Base-by-base conservation (phyloP, 2,797 vertebrate genomes). In the Tangara arthus region DNA sequence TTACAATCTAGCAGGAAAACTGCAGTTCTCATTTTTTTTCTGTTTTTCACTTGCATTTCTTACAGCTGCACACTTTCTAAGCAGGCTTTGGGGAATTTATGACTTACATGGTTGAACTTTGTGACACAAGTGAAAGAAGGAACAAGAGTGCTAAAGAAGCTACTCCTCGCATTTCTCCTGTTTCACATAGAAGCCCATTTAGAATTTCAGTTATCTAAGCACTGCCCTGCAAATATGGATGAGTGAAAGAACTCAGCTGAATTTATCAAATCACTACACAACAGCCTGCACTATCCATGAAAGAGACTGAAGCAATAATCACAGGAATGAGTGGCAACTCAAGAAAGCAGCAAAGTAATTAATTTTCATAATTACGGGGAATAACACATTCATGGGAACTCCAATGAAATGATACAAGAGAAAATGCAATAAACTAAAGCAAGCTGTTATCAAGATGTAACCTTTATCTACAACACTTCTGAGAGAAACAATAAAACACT, bases 1-100 rank as follows among this genome's bases (percentile, higher is more conserved):
- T 3, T 1, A 2, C 18, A 55, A 55, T 30, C 18, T 30, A 10
- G 12, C 42, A 37, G 32, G 22, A 47, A n/a, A 63, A 22, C 0
- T 3, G 3, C 4, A 72, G 24, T 4, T 11, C 1, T 46, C 5
- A 7, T 24, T 41, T 80, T 32, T 32, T 34, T 46, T 19, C 42
- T 15, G 16, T 19, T 86, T 89, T 63, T 26, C 22, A 59, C 35
- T 28, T 65, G 2, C 6, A 30, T 55, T 81, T 64, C 70, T 87
- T 49, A 82, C 11, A 89, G 63, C 11, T 39, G 27, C 57, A 66
- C 5, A 28, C 66, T 86, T 81, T 59, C 35, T 35, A 73, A 73
- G 47, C 39, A 70, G 35, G 39, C 47, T 53, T 47, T 47, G n/a
- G 11, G 15, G 26, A 71, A 66, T 52, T 13, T 63, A 11, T 16